Percentiles rank a stretch among this genome's conserved stretches.
Evolutionary conservation across 1,140 invertebrate species (phyloP).

Genomic region (Ceratitis capitata): DNA sequence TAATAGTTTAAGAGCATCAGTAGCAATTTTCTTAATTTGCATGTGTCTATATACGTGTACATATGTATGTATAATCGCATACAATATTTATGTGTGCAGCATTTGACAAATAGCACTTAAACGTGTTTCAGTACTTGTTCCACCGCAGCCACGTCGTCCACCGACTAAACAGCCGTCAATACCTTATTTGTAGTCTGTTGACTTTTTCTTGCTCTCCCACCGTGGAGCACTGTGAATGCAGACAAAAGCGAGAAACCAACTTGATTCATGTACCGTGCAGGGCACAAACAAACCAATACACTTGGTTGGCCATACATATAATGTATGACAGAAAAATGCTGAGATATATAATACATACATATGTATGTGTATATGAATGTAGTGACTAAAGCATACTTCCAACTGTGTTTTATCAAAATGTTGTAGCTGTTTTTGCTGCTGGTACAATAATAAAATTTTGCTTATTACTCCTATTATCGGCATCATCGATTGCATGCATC

Average conservation of each 20-base stretch:
- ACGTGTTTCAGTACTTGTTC: conserved; percentile 35
- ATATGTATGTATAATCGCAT: neutral
- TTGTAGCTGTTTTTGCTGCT: neutral
- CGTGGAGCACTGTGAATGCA: neutral
- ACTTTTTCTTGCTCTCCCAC: neutral
- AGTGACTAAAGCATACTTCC: neutral
- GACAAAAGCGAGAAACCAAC: neutral
- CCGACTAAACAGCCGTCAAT: neutral
- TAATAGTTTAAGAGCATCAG: conserved; percentile 2
- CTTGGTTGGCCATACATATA: no score
- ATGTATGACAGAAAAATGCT: no score
- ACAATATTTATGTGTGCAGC: neutral
- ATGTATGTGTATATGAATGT: neutral
- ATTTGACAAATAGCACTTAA: neutral
- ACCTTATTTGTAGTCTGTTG: neutral
- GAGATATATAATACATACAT: no score
- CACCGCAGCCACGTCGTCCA: neutral
- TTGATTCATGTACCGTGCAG: neutral
- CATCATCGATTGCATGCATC: neutral
- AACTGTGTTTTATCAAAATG: neutral
- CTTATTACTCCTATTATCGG: no score
- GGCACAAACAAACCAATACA: no score
- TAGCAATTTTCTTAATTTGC: neutral
- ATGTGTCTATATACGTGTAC: neutral
- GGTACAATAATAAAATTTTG: neutral